These are phyloP conservation scores for Choreutis nemorana DNA, from an alignment of 2,888 invertebrate species.

Conservation along the genomic window DNA sequence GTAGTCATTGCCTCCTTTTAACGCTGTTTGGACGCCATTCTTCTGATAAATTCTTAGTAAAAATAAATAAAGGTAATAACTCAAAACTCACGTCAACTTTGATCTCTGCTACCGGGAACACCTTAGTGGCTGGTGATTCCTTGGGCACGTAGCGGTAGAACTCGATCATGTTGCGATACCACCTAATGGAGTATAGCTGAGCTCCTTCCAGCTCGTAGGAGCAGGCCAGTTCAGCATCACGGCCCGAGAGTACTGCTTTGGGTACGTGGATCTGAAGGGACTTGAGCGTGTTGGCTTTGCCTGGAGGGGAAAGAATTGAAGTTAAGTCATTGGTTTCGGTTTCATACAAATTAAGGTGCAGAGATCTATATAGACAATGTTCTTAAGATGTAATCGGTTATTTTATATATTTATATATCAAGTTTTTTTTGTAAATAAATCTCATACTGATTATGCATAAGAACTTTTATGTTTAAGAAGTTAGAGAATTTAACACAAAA, in stretches of 20 bases:
- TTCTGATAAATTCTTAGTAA: not conserved
- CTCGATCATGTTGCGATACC: conserved; percentile 78
- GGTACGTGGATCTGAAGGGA: conserved; percentile 62
- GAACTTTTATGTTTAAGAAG: too few species aligned
- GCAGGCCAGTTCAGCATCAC: conserved; percentile 59
- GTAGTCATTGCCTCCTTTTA: too few species aligned
- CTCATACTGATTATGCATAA: too few species aligned
- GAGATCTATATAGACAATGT: too few species aligned
- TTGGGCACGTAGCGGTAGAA: conserved; percentile 81
- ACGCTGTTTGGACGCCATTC: too few species aligned
- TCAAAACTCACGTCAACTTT: conserved; percentile 82
- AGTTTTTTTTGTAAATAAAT: too few species aligned
- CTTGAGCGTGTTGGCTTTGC: conserved; percentile 47
- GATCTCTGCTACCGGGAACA: conserved; percentile 73
- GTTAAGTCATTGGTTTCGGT: too few species aligned
- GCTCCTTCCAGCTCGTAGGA: conserved; percentile 69
- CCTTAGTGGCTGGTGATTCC: conserved; percentile 74
- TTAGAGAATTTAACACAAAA: too few species aligned
- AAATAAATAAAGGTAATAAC: not conserved
- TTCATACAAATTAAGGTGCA: too few species aligned
- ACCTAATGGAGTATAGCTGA: conserved; percentile 77
- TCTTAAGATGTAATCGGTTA: too few species aligned
- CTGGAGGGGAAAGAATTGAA: conserved; percentile 33
- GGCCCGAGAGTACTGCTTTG: conserved; percentile 59
- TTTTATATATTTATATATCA: too few species aligned